Evolutionary conservation across 2,797 vertebrate genomes (phyloP).

Genomic region (Muscicapa comitata): DNA sequence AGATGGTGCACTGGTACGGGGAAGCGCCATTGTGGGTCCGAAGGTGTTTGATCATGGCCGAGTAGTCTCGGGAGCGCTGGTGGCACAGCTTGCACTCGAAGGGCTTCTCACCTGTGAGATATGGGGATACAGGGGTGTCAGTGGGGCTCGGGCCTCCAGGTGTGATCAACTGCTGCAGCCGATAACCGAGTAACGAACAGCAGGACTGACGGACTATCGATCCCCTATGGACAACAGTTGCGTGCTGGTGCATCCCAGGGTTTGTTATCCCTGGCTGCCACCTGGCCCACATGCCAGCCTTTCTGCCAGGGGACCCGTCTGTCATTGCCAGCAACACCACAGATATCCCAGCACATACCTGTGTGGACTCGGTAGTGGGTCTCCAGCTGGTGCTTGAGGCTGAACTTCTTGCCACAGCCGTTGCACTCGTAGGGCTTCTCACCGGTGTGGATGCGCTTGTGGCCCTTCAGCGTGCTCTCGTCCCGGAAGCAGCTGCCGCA

Average conservation of each 20-base stretch:
- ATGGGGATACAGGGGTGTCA: background rate
- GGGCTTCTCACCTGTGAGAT: slow-evolving; percentile 91
- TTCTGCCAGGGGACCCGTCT: fast-evolving
- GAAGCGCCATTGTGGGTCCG: slow-evolving; percentile 97
- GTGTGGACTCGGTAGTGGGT: slow-evolving; percentile 98
- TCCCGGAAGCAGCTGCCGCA: slow-evolving; percentile 99
- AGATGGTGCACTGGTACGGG: slow-evolving; percentile 98
- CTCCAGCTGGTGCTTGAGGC: slow-evolving; percentile 98
- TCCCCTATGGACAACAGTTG: slow-evolving; percentile 79
- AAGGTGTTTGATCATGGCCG: slow-evolving; percentile 99
- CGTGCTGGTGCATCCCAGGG: slow-evolving; percentile 10
- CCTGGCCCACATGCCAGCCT: fast-evolving
- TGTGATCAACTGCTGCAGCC: slow-evolving; percentile 69
- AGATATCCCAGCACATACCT: slow-evolving; percentile 70
- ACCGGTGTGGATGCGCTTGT: slow-evolving; percentile 98
- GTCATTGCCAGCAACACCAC: background rate
- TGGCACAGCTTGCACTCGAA: slow-evolving; percentile 99
- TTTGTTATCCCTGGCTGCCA: slow-evolving; percentile 59
- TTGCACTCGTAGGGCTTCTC: slow-evolving; percentile 99
- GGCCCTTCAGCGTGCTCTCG: slow-evolving; percentile 94
- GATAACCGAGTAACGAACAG: slow-evolving; percentile 86
- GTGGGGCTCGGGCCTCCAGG: background rate
- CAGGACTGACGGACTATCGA: slow-evolving; percentile 83
- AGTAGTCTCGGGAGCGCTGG: slow-evolving; percentile 97
- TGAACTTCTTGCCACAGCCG: slow-evolving; percentile 97